These are phyloP conservation scores for Dolichoris vasculosae DNA, from an alignment of 1,140 invertebrate species.

Conservation along the genomic window DNA sequence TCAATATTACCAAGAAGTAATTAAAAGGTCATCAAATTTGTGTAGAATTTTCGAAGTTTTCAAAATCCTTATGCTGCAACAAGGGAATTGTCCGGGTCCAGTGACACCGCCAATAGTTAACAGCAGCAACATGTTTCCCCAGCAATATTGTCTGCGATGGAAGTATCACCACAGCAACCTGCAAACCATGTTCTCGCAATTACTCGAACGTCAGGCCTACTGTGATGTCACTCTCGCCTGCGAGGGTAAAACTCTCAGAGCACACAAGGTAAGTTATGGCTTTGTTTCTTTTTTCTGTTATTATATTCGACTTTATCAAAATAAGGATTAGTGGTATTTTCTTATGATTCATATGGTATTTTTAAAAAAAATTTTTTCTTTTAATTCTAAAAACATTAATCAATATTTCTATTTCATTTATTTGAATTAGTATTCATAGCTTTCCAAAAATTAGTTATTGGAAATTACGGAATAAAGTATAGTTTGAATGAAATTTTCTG, in stretches of 20 bases:
- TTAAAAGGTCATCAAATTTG: background rate
- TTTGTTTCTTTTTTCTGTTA: slow-evolving; percentile 21
- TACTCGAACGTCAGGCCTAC: slow-evolving; percentile 90
- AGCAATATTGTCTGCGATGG: slow-evolving; percentile 93
- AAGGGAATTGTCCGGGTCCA: slow-evolving; percentile 59
- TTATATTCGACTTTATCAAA: background rate
- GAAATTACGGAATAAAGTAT: no score
- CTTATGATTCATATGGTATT: no score
- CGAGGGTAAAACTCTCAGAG: slow-evolving; percentile 89
- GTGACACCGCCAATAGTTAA: slow-evolving; percentile 54
- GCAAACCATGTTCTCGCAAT: slow-evolving; percentile 91
- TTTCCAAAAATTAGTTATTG: no score
- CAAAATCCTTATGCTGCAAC: slow-evolving; percentile 68
- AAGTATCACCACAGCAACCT: slow-evolving; percentile 93
- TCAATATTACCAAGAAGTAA: background rate
- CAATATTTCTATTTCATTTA: no score
- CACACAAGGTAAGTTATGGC: slow-evolving; percentile 83
- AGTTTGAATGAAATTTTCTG: no score
- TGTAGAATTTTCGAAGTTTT: background rate
- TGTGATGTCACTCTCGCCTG: slow-evolving; percentile 93
- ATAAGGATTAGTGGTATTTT: background rate
- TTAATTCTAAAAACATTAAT: no score
- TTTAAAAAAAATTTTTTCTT: no score
- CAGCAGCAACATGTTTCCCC: slow-evolving; percentile 80
- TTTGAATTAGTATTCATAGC: no score